These are phyloP conservation scores for Calvadosia cruxmelitensis DNA, from an alignment of 30 jellyfish, hydroid and myxozoan genomes.

Conservation along the genomic window DNA sequence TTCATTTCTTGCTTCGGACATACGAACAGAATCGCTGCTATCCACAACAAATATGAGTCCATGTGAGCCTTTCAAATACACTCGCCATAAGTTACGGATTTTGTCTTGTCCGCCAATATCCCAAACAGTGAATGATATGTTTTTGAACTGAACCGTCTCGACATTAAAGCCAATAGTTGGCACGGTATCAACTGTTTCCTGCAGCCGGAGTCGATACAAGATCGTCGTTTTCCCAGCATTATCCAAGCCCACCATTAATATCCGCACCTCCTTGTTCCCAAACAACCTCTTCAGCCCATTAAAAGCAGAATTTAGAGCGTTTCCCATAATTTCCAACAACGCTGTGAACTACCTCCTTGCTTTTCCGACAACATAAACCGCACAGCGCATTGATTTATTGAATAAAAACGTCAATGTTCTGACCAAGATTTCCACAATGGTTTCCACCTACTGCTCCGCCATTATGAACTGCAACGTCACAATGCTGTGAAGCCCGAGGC, in stretches of 20 bases:
- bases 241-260: constrained; percentile 95
- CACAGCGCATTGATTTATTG: too few species aligned
- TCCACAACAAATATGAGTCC: constrained; percentile 88
- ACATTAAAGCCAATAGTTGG: constrained; percentile 94
- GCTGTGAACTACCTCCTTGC: too few species aligned
- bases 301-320: background rate
- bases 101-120: constrained; percentile 98
- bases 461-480: too few species aligned
- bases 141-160: constrained; percentile 80
- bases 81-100: constrained; percentile 94
- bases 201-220: constrained; percentile 68
- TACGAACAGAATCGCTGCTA: constrained; percentile 74
- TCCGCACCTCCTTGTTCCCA: constrained; percentile 96
- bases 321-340: background rate
- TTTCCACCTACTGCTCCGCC: too few species aligned
- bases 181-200: constrained; percentile 86
- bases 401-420: too few species aligned
- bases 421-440: too few species aligned
- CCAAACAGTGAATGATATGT: constrained; percentile 92
- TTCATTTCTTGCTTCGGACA: constrained; percentile 79
- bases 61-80: constrained; percentile 83
- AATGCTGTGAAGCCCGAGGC: too few species aligned
- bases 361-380: too few species aligned
- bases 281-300: constrained; percentile 13
- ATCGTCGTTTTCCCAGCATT: constrained; percentile 97